These are phyloP conservation scores for Paralvinella palmiformis DNA, from an alignment of 1,140 invertebrate genomes.

Conservation along the genomic window DNA sequence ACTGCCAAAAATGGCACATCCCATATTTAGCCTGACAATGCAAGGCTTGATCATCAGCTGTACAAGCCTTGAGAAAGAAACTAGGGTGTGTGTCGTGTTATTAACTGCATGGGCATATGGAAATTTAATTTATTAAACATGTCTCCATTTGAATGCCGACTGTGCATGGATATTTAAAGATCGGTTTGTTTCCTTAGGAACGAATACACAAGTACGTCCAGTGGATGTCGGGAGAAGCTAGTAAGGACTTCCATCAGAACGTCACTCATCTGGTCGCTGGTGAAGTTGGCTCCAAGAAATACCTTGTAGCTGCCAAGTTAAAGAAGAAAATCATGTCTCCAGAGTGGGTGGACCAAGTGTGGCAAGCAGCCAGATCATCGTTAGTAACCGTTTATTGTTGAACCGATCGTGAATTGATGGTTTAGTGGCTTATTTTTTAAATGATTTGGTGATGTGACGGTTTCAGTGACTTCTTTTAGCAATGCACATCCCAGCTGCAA, in stretches of 20 bases:
- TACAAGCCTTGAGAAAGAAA: background rate
- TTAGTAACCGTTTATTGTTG: too few relatives aligned
- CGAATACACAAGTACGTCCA: slow-evolving; percentile 64
- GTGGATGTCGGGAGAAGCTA: slow-evolving; percentile 77
- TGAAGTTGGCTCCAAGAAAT: slow-evolving; percentile 52
- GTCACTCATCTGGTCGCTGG: slow-evolving; percentile 77
- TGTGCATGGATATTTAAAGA: background rate
- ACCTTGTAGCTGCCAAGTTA: slow-evolving; percentile 61
- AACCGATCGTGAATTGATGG: too few relatives aligned
- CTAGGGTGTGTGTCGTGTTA: slow-evolving; percentile 2
- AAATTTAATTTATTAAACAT: background rate
- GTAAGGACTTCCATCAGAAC: slow-evolving; percentile 61
- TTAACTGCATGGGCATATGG: background rate
- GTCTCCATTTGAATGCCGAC: too few relatives aligned
- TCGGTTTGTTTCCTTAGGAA: slow-evolving; percentile 51
- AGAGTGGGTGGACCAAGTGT: slow-evolving; percentile 73
- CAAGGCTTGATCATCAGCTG: slow-evolving; percentile 11
- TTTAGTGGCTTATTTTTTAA: too few relatives aligned
- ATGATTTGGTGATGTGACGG: too few relatives aligned
- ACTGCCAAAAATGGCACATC: background rate
- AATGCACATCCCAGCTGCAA: too few relatives aligned
- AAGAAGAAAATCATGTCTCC: slow-evolving; percentile 69
- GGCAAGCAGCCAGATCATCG: slow-evolving; percentile 61
- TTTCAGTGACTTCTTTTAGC: too few relatives aligned
- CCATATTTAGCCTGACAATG: slow-evolving; percentile 8